Percentiles rank a stretch among this genome's conserved stretches.
Conservation (phyloP, 2,797 vertebrate genomes). For the Rachycentron canadum region DNA sequence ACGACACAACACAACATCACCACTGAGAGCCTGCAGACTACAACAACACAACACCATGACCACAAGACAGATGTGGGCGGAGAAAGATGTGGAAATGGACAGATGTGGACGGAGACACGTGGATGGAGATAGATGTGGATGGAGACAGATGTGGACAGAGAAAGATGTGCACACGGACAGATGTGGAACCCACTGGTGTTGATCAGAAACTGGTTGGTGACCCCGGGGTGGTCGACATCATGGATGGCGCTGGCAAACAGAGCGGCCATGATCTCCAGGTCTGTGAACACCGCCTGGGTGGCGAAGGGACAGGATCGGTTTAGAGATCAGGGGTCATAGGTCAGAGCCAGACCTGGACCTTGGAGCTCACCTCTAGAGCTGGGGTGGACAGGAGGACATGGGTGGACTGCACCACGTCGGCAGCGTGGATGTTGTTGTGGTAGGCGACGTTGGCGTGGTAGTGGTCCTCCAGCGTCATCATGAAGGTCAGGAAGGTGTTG, state of each 20-base stretch:
- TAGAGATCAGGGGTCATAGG: not conserved
- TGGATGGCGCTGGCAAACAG: slow-evolving; percentile 95
- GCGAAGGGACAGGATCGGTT: not conserved
- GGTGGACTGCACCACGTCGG: slow-evolving; percentile 94
- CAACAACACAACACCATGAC: too few relatives aligned
- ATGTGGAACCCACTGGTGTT: slow-evolving; percentile 90
- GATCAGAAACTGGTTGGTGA: slow-evolving; percentile 96
- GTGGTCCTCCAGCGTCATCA: slow-evolving; percentile 95
- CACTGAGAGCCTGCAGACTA: too few relatives aligned
- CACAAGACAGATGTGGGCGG: not conserved
- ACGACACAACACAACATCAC: too few relatives aligned
- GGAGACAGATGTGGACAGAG: not conserved
- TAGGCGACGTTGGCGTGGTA: slow-evolving; percentile 93
- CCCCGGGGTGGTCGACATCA: slow-evolving; percentile 94
- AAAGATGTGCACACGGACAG: not conserved
- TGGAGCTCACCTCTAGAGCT: slow-evolving; percentile 88
- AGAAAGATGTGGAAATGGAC: not conserved
- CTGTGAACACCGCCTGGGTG: slow-evolving; percentile 92
- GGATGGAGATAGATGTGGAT: too few relatives aligned
- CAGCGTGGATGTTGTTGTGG: slow-evolving; percentile 95
- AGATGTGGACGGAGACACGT: not conserved
- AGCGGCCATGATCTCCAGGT: slow-evolving; percentile 93
- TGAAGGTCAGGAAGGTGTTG: slow-evolving; percentile 92
- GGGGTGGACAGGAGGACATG: slow-evolving; percentile 94
- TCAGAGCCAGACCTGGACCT: not conserved